Base-by-base conservation (phyloP, 2,113 vertebrate genomes). In the Passer domesticus region DNA sequence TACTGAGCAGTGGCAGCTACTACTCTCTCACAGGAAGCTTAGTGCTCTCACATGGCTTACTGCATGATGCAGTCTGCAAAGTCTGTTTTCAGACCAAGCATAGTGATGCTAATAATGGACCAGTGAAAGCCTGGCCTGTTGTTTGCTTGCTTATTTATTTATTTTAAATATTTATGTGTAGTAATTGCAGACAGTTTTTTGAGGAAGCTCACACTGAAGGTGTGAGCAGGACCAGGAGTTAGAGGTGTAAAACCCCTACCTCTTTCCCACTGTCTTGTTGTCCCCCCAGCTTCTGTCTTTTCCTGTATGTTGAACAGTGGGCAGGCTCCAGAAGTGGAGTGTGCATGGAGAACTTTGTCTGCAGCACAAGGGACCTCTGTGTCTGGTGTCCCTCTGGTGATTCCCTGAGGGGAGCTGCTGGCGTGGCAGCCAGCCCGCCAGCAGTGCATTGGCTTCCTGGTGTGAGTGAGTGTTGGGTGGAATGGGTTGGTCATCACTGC, bases 401-500 rank as follows among this genome's bases (percentile, higher is more conserved):
- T 90, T 89, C 72, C 68, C 56, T 0, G 13, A 64, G 55, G 76
- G 58, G 41, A 82, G 0, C 59, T 84, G 79, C 67, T 50, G 1
- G 91, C 28, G 55, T 95, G 87, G 87, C 67, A 96, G 15, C 22
- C 52, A 79, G 14, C 76, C 87, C 84, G 59, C 53, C 74, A 91
- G 68, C 70, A 84, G 46, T 89, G 75, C 86, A 80, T 95, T 90
- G 58, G 52, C 87, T 89, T 93, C 78, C 85, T 83, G 56, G 18
- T 70, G 1, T 44, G 18, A 87, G 50, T 27, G 43, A 62, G 70
- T 30, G 58, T 68, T 79, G 83, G 63, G 75, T 74, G 87, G 75
- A 55, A 56, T 3, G 62, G 20, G 18, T 60, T 90, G 83, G 58
- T 90, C 60, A 49, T 90, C n/a, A 16, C 52, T 92, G 62, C 64